Evolutionary conservation across 2,113 vertebrate species (phyloP), one percentile per base, ranked within the genome.

Genomic region (Mystacornis crossleyi): DNA sequence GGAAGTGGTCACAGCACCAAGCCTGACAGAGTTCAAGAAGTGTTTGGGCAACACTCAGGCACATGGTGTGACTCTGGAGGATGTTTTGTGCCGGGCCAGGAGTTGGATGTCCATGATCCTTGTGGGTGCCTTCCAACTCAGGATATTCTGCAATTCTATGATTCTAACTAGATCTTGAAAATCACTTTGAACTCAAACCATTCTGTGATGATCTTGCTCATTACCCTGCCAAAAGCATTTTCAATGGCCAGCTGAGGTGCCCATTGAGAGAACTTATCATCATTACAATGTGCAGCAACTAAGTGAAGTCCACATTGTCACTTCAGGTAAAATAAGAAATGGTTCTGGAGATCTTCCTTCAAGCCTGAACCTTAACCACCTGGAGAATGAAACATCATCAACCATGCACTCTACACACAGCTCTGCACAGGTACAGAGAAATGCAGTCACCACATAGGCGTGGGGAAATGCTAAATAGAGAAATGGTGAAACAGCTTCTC

Each of bases 401-500:
- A 1, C 20, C 8, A 2, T 0, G 0, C 43, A 42, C 47, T 66
- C 31, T 65, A 48, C 55, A 66, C 33, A 8, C 42, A 65, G 6
- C 18, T 89, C n/a, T n/a, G 25, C 51, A 45, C 9, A 71, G 36
- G 18, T 66, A 47, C 25, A 34, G 36, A 81, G 20, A 85, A 92
- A 14, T 0, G 0, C 16, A 55, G 11, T 23, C 55, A 17, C 4
- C 2, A 0, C 13, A 20, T 0, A 51, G 43, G 48, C 40, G 3
- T 9, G 13, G 10, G 25, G 34, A 85, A 45, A 24, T 38, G 11
- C 6, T 79, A 26, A 38, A 42, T 2, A 69, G 33, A 18, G 36
- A 73, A 78, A 53, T 18, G 13, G 7, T 85, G 42, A 66, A 90
- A 61, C 3, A 65, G 8, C 4, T 78, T 79, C 42, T 50, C 10